Evolutionary conservation across 2,888 invertebrate species (phyloP).

Genomic region (Parnassius smintheus): DNA sequence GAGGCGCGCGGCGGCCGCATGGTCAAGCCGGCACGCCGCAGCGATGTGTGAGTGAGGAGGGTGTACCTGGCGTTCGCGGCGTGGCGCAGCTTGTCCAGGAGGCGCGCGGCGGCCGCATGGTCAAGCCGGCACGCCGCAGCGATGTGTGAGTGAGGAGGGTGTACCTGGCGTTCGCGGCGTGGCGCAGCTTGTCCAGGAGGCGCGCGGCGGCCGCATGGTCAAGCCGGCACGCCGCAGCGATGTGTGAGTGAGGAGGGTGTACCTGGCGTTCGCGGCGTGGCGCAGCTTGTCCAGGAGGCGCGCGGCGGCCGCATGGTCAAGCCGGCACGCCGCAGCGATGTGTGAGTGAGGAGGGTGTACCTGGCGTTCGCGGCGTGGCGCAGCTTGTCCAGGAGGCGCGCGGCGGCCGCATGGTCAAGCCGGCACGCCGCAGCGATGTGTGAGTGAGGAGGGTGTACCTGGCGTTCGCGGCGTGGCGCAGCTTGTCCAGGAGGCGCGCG

Average conservation of each 20-base stretch:
- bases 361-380: constrained; percentile 50
- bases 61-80: constrained; percentile 43
- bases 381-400: constrained; percentile 94
- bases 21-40: constrained; percentile 95
- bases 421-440: constrained; percentile 94
- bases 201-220: constrained; percentile 96
- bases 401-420: constrained; percentile 95
- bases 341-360: constrained; percentile 8
- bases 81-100: constrained; percentile 91
- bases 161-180: constrained; percentile 46
- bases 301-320: constrained; percentile 96
- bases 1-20: constrained; percentile 93
- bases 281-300: constrained; percentile 93
- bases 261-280: constrained; percentile 48
- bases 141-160: constrained; percentile 74
- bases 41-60: constrained; percentile 81
- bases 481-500: constrained; percentile 93
- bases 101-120: constrained; percentile 93
- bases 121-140: constrained; percentile 97
- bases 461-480: constrained; percentile 67
- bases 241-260: constrained; percentile 53
- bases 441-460: constrained; percentile 26
- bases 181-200: constrained; percentile 91
- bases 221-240: constrained; percentile 95
- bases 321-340: constrained; percentile 95